Evolutionary conservation across 1,140 invertebrate genomes (phyloP).

Genomic region (Mya arenaria): DNA sequence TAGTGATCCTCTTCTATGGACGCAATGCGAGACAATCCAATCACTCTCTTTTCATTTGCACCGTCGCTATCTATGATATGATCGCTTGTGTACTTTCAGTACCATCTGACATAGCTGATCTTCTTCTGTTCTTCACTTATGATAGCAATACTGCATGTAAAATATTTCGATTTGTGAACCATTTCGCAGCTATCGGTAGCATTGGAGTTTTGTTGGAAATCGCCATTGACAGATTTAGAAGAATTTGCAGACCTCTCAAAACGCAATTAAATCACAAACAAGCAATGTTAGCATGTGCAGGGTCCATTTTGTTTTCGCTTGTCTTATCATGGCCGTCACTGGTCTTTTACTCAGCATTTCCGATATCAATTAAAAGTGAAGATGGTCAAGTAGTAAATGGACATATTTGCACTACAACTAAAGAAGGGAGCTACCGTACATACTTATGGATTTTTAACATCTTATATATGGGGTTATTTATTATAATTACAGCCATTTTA

Average conservation of each 20-base stretch:
- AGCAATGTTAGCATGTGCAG: constrained; percentile 31
- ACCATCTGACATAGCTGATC: constrained; percentile 60
- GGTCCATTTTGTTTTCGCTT: background rate
- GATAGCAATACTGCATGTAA: constrained; percentile 53
- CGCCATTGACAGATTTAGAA: constrained; percentile 56
- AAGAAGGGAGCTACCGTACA: constrained; percentile 16
- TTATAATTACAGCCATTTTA: constrained; percentile 22
- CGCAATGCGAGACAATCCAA: constrained; percentile 42
- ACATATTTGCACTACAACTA: constrained; percentile 47
- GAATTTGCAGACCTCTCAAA: constrained; percentile 49
- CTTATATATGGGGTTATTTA: constrained; percentile 49
- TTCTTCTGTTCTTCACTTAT: constrained; percentile 52
- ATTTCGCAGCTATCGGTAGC: constrained; percentile 48
- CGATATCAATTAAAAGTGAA: constrained; percentile 24
- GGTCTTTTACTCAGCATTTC: constrained; percentile 29
- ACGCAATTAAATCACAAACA: constrained; percentile 32
- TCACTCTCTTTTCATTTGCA: constrained; percentile 55
- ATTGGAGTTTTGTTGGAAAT: constrained; percentile 53
- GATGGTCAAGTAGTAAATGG: constrained; percentile 21
- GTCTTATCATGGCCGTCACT: constrained; percentile 54
- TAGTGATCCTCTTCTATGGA: constrained; percentile 59
- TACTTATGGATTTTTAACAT: constrained; percentile 47
- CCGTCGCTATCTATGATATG: constrained; percentile 56
- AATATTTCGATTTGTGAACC: constrained; percentile 58
- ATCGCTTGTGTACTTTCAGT: constrained; percentile 53